Base-by-base conservation (phyloP, 1,140 invertebrate species). In the Bombus huntii region DNA sequence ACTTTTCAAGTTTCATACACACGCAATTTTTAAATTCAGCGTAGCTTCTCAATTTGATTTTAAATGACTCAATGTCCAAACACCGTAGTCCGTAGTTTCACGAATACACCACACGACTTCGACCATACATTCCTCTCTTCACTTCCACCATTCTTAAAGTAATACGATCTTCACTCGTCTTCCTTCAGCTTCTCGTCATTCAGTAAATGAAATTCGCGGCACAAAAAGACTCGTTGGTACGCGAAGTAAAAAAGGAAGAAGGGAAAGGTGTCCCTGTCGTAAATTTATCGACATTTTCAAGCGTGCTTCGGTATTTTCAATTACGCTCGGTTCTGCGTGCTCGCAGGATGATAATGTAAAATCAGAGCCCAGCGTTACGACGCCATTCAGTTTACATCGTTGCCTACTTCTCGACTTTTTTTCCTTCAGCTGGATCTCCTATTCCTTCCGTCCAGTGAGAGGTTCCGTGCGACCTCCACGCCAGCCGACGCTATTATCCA, bases 201-300 rank as follows among this genome's bases (percentile, higher is more conserved):
- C 59, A 13, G 25, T 10, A n/a, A 75, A 28, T 8, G 44, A 75
- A 53, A 75, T n/a, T 44, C 34, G 18, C 1, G 9, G 31, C 59
- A 75, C 47, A 44, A 57, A 22, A 22, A 8, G 47, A 39, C 42
- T 76, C 25, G 34, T 39, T n/a, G 0, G 12, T 37, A 44, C 13
- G 31, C n/a, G n/a, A 44, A 39, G 3, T 4, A 6, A 12, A 53
- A 15, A n/a, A 25, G 10, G 4, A 53, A 34, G 1, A 34, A 25
- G 8, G 73, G 1, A 65, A 53, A 47, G 53, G 37, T 22, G 6
- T 22, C 47, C 22, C 65, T 70, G 18, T n/a, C 70, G 84, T n/a
- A 71, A 83, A 89, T 90, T 85, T 92, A 90, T 88, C 83, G 87
- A 89, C 86, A 88, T 90, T 86, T 91, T 88, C 81, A 89, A 88